Percentiles rank a stretch among this genome's conserved stretches.
These are phyloP conservation scores for Hipparchia semele DNA, from an alignment of 2,888 invertebrate genomes.

Conservation along the genomic window DNA sequence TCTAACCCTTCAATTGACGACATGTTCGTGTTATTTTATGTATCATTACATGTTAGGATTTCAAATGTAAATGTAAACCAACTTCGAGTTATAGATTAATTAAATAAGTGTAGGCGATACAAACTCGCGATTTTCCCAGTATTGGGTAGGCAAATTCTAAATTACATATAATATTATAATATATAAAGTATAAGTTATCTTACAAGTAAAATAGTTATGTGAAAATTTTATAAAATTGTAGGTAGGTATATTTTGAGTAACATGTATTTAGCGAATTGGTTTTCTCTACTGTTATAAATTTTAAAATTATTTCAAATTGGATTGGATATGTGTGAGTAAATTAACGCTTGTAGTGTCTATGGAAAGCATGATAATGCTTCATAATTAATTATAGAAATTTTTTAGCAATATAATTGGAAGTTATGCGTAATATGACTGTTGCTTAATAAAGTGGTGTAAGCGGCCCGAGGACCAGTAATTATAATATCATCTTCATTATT, in stretches of 20 bases:
- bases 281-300: constrained; percentile 41
- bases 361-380: constrained; percentile 74
- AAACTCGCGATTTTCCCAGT: background rate
- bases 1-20: constrained; percentile 58
- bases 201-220: background rate
- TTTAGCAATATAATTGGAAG: constrained; percentile 57
- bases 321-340: constrained; percentile 76
- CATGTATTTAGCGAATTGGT: constrained; percentile 43
- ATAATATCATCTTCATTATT: constrained; percentile 18
- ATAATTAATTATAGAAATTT: constrained; percentile 54
- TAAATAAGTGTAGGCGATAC: background rate
- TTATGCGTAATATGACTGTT: constrained; percentile 62
- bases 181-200: constrained; percentile 3
- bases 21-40: constrained; percentile 16
- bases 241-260: constrained; percentile 31
- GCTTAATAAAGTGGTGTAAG: constrained; percentile 63
- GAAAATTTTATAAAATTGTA: constrained; percentile 22
- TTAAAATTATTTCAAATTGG: constrained; percentile 62
- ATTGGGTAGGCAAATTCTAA: constrained; percentile 1
- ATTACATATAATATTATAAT: background rate
- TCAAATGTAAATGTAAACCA: background rate
- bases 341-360: constrained; percentile 77
- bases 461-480: constrained; percentile 59
- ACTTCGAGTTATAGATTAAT: background rate
- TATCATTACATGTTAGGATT: constrained; percentile 16